Conservation (phyloP, 2,888 invertebrate genomes). For the Parelbella ahira region DNA sequence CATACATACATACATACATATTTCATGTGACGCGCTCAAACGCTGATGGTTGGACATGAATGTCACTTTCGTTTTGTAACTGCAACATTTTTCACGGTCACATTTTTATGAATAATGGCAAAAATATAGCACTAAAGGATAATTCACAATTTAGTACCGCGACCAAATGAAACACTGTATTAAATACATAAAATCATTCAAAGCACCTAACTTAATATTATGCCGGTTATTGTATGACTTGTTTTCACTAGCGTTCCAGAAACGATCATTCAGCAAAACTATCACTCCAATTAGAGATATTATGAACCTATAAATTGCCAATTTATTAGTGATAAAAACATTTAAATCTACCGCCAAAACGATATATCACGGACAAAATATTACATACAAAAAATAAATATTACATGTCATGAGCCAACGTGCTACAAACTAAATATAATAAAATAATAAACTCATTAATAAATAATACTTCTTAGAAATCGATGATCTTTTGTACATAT, state of each 20-base stretch:
- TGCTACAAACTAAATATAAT: constrained; percentile 57
- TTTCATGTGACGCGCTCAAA: too few species aligned
- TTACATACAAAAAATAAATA: constrained; percentile 61
- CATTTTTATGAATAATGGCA: too few species aligned
- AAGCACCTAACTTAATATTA: too few species aligned
- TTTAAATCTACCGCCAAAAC: constrained; percentile 9
- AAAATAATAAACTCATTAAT: constrained; percentile 42
- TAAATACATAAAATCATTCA: too few species aligned
- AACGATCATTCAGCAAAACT: constrained; percentile 4
- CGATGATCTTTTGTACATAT: constrained; percentile 58
- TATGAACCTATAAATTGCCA: constrained; percentile 50
- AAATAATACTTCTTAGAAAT: constrained; percentile 65
- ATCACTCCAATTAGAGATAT: constrained; percentile 29
- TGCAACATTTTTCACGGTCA: too few species aligned
- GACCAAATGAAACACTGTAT: too few species aligned
- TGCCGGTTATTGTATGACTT: too few species aligned
- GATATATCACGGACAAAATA: constrained; percentile 20
- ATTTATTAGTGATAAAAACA: constrained; percentile 30
- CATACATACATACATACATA: too few species aligned
- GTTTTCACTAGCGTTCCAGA: background rate
- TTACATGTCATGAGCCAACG: constrained; percentile 75
- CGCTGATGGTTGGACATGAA: too few species aligned
- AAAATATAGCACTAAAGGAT: too few species aligned
- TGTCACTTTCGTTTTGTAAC: too few species aligned
- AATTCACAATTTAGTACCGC: too few species aligned